Percentiles rank a stretch among this genome's conserved stretches.
Evolutionary conservation across 23 tunicate genomes (phyloP).

Genomic region (Oikopleura albicans): DNA sequence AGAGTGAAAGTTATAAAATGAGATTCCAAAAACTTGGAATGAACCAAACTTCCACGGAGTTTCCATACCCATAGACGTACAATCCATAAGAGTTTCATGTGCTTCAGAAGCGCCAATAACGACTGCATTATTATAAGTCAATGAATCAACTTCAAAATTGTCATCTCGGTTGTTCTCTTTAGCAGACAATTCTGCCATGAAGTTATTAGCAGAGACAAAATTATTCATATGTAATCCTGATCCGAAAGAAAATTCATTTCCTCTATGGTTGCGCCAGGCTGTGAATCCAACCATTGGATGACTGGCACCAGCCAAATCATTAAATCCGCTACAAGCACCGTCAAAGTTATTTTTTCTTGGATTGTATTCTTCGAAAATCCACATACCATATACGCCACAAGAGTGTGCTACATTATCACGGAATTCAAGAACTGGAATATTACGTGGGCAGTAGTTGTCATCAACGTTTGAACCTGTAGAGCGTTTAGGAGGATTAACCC

Average conservation of each 20-base stretch:
- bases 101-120: background rate
- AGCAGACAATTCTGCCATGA: background rate
- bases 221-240: background rate
- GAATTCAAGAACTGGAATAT: constrained; percentile 42
- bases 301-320: background rate
- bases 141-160: background rate
- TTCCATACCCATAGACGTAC: background rate
- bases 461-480: constrained; percentile 69
- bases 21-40: background rate
- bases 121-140: background rate
- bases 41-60: constrained; percentile 11
- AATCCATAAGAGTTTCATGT: background rate
- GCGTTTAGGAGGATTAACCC: constrained; percentile 72
- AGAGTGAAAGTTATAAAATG: background rate
- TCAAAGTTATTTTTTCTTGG: background rate
- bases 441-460: constrained; percentile 38
- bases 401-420: constrained; percentile 69
- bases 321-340: background rate
- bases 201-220: background rate
- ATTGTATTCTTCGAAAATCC: constrained; percentile 42
- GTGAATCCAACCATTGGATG: background rate
- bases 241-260: background rate
- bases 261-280: constrained; percentile 5
- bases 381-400: constrained; percentile 80
- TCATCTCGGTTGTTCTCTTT: background rate